These are phyloP conservation scores for Agapornis roseicollis DNA, from an alignment of 2,113 vertebrate species.

Conservation along the genomic window DNA sequence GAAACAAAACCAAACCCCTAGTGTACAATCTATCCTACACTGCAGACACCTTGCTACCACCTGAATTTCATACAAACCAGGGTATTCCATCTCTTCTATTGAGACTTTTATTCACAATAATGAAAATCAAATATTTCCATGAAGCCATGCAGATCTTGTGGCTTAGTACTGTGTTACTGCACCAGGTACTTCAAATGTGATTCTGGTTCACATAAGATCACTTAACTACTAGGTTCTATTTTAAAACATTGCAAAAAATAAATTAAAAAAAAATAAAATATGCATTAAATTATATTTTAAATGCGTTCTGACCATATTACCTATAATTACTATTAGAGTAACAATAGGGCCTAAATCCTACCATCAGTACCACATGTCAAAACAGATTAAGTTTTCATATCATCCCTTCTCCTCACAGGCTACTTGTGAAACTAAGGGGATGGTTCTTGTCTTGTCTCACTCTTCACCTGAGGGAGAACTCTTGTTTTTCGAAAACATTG, in stretches of 20 bases:
- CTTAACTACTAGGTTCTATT: background rate
- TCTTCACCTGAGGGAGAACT: background rate
- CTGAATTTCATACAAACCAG: background rate
- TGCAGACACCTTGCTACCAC: background rate
- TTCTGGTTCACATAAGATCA: background rate
- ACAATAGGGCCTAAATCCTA: background rate
- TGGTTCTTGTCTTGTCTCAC: background rate
- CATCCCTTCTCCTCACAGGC: background rate
- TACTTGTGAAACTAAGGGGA: background rate
- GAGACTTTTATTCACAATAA: background rate
- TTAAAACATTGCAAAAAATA: background rate
- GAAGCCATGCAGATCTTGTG: background rate
- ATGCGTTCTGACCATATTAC: background rate
- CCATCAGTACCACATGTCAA: background rate
- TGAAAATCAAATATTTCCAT: background rate
- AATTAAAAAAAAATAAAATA: background rate
- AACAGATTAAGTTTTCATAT: background rate
- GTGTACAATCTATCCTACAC: background rate
- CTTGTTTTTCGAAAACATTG: background rate
- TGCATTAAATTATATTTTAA: background rate
- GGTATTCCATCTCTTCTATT: background rate
- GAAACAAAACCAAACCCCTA: background rate
- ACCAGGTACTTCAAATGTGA: background rate
- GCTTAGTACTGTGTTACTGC: background rate
- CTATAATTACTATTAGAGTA: background rate